Percentiles rank a stretch among this genome's conserved stretches.
Evolutionary conservation across 2,888 invertebrate species (phyloP).

Genomic region (Diaperis boleti): DNA sequence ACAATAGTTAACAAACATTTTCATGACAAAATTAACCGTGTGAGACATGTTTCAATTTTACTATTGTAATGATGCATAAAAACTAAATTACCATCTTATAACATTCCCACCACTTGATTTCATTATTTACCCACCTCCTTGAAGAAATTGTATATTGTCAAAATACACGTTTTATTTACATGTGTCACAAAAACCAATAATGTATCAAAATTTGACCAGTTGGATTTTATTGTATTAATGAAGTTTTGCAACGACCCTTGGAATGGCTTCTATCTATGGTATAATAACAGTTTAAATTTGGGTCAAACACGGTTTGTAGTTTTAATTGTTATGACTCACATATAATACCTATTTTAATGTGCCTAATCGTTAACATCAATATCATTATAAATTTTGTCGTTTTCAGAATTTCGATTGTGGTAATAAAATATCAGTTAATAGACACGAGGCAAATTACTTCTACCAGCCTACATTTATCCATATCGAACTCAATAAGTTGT

Average conservation of each 20-base stretch:
- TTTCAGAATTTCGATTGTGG: background rate
- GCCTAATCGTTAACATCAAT: background rate
- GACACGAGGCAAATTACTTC: background rate
- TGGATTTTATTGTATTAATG: constrained; percentile 6
- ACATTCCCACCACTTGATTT: constrained; percentile 46
- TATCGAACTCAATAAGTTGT: constrained; percentile 2
- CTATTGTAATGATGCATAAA: constrained; percentile 46
- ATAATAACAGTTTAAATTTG: constrained; percentile 5
- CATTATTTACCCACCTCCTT: background rate
- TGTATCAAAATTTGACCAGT: constrained; percentile 9
- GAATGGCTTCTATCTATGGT: constrained; percentile 11
- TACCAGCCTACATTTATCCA: background rate
- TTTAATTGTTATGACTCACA: constrained; percentile 3
- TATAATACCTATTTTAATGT: constrained; percentile 2
- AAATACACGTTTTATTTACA: no score
- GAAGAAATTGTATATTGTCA: background rate
- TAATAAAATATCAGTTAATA: background rate
- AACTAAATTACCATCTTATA: constrained; percentile 50
- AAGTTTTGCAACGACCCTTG: constrained; percentile 25
- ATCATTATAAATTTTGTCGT: background rate
- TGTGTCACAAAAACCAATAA: constrained; percentile 23
- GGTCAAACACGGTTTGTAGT: constrained; percentile 1
- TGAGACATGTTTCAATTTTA: constrained; percentile 26
- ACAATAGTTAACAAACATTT: constrained; percentile 21
- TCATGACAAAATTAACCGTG: constrained; percentile 13